phyloP scores from a whole-genome alignment of 2,797 vertebrate species.

The Channa striata region DNA sequence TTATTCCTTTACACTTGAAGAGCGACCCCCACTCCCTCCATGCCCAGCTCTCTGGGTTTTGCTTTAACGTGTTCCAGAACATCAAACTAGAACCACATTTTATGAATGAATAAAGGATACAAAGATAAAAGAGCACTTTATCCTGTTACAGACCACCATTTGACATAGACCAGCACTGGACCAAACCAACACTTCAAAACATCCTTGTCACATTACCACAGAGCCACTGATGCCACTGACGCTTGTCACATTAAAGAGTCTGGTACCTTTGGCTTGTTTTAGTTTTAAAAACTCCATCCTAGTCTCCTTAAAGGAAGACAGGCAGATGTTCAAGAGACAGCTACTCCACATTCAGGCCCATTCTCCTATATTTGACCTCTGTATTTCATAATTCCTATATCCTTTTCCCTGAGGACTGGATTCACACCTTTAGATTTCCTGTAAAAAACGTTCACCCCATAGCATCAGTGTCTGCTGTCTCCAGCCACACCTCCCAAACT shows the following conservation, averaged over 20 bases:
- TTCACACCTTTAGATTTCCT: constrained; percentile 58
- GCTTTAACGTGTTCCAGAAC: constrained; percentile 78
- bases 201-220: constrained; percentile 63
- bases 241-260: constrained; percentile 36
- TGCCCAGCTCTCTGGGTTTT: constrained; percentile 38
- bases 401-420: constrained; percentile 46
- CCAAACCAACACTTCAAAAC: constrained; percentile 59
- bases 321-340: background rate
- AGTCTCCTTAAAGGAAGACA: constrained; percentile 5
- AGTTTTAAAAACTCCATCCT: constrained; percentile 6
- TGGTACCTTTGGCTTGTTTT: constrained; percentile 21
- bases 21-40: constrained; percentile 30
- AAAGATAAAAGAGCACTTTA: constrained; percentile 73
- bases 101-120: constrained; percentile 71
- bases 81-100: constrained; percentile 79
- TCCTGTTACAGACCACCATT: constrained; percentile 67
- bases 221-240: constrained; percentile 16
- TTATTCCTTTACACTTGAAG: constrained; percentile 55
- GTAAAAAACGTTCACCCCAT: constrained; percentile 15
- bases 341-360: constrained; percentile 2
- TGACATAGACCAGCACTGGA: constrained; percentile 47
- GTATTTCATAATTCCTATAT: constrained; percentile 30
- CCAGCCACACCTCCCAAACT: constrained; percentile 21
- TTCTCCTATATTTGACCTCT: constrained; percentile 32
- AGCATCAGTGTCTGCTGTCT: constrained; percentile 29